These are phyloP conservation scores for Papilio protenor DNA, from an alignment of 2,888 invertebrate genomes.

Conservation along the genomic window DNA sequence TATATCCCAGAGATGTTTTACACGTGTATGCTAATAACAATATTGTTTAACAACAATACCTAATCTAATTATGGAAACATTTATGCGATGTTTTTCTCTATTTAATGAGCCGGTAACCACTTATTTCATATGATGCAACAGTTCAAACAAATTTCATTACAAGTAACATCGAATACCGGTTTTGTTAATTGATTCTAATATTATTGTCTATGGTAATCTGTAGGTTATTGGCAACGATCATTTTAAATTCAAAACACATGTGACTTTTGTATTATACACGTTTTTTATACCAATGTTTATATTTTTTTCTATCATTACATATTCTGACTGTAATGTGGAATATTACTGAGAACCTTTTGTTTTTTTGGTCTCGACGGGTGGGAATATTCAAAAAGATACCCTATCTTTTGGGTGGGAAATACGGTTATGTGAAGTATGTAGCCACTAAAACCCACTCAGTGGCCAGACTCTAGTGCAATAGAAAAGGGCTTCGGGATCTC, in stretches of 20 bases:
- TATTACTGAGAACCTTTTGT: neutral
- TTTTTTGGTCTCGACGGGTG: no score
- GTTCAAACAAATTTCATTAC: slow-evolving; percentile 53
- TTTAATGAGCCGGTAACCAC: neutral
- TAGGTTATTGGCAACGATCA: neutral
- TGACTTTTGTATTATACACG: neutral
- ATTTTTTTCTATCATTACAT: neutral
- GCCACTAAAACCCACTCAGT: no score
- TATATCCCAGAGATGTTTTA: neutral
- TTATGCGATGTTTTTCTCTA: slow-evolving; percentile 35
- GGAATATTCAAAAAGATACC: no score
- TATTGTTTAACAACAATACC: slow-evolving; percentile 14
- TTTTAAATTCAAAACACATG: slow-evolving; percentile 48
- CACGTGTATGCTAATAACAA: slow-evolving; percentile 21
- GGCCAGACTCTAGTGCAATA: no score
- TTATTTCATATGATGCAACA: slow-evolving; percentile 56
- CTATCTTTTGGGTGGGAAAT: no score
- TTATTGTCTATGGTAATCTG: slow-evolving; percentile 16
- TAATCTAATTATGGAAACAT: slow-evolving; percentile 21
- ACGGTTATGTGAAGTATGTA: no score
- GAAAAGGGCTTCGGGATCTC: no score
- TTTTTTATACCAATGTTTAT: neutral
- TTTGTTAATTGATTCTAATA: slow-evolving; percentile 33
- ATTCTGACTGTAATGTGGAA: neutral
- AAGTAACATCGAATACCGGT: slow-evolving; percentile 40